Evolutionary conservation across 2,113 vertebrate species (phyloP), one percentile per base, ranked within the genome.

Genomic region (Patagioenas fasciata): DNA sequence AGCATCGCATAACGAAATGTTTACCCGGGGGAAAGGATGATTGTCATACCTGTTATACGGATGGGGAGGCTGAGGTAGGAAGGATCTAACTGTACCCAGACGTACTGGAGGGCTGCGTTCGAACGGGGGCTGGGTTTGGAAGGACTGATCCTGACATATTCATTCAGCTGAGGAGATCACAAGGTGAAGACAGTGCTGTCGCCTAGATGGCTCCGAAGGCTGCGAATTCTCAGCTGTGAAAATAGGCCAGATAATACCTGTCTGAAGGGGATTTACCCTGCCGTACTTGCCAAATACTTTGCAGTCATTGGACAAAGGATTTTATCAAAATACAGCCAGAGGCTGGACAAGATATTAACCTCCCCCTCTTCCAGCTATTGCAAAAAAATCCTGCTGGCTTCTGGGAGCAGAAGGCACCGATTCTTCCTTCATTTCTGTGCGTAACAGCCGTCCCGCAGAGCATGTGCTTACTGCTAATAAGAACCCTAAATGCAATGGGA

Each of bases 291-390:
- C 88, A 91, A 93, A 92, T 21, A 36, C 88, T 92, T 79, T 40
- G 77, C 78, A 88, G 88, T 29, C 88, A 91, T 75, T 93, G 96
- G 92, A 94, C 75, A 87, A 88, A 90, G 91, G 53, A 21, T 88
- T 92, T 91, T 74, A 94, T 92, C 90, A 80, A 94, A 96, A 94
- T 57, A 67, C 80, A 91, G 88, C 90, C 88, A 94, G 93, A 86
- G 92, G 93, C 92, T 93, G 92, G 80, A 50, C 2, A 10, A 93
- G 89, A 87, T 91, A 89, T 61, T 89, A 93, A 81, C 89, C 66
- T 92, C 73, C 57, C 61, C 19, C 44, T 97, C 89, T 87, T 91
- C 73, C 42, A 84, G 77, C 69, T 87, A 70, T 13, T 44, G 80
- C 2, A 75, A 40, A 84, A 86, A 38, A 62, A 67, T 48, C 62